These are phyloP conservation scores for Polyommatus icarus DNA, from an alignment of 2,888 invertebrate species.

Conservation along the genomic window DNA sequence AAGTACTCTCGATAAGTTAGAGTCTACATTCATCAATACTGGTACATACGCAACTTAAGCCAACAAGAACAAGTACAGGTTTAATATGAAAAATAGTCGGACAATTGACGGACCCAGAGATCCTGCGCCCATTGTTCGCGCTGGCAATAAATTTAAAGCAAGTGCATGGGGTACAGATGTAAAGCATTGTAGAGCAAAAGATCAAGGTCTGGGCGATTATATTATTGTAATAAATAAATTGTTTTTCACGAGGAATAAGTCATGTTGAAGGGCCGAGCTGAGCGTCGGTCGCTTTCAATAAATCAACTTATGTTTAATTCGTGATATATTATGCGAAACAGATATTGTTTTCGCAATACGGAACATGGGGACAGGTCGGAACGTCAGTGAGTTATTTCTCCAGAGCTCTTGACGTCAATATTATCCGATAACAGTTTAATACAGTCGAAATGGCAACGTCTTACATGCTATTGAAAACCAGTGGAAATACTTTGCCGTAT, in stretches of 20 bases:
- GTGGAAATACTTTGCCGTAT: not conserved
- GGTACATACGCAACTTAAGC: constrained; percentile 38
- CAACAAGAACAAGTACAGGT: constrained; percentile 50
- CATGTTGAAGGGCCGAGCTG: constrained; percentile 43
- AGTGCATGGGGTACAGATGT: constrained; percentile 48
- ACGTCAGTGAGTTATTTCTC: constrained; percentile 39
- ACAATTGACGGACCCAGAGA: constrained; percentile 52
- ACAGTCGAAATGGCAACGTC: constrained; percentile 13
- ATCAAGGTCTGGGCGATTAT: constrained; percentile 49
- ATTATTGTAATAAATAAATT: constrained; percentile 49
- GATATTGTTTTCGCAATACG: constrained; percentile 40
- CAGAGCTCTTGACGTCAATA: constrained; percentile 32
- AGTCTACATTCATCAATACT: constrained; percentile 18
- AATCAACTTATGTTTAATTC: constrained; percentile 43
- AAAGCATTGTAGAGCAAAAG: constrained; percentile 49
- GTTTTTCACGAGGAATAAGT: constrained; percentile 49
- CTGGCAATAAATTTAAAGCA: constrained; percentile 42
- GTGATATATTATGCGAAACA: constrained; percentile 40
- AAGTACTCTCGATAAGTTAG: constrained; percentile 22
- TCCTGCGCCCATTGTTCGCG: constrained; percentile 55
- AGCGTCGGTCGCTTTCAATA: constrained; percentile 43
- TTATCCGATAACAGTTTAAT: constrained; percentile 14
- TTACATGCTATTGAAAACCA: constrained; percentile 10
- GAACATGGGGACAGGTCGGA: constrained; percentile 37
- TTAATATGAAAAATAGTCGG: constrained; percentile 52